These are phyloP conservation scores for Pasiphila rectangulata DNA, from an alignment of 2,888 invertebrate genomes.

Conservation along the genomic window DNA sequence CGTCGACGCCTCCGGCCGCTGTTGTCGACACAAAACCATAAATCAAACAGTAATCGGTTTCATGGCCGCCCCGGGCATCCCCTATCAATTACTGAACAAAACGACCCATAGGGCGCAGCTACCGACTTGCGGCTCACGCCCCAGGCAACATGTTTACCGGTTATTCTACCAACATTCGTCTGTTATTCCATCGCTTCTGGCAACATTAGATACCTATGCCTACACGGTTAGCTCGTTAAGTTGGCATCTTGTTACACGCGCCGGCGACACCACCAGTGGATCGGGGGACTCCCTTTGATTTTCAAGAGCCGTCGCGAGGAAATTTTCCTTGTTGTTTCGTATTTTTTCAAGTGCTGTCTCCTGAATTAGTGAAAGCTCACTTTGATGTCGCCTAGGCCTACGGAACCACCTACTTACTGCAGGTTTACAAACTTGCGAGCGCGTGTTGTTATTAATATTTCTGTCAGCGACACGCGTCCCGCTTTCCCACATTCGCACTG, in stretches of 20 bases:
- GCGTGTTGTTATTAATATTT: conserved; percentile 60
- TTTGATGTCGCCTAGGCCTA: conserved; percentile 37
- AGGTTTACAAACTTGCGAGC: conserved; percentile 7
- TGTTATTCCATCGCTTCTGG: conserved; percentile 42
- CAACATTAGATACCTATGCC: conserved; percentile 53
- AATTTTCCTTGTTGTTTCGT: conserved; percentile 53
- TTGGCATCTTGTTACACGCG: conserved; percentile 61
- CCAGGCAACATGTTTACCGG: conserved; percentile 30
- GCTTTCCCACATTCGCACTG: conserved; percentile 57
- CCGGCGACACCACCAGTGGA: conserved; percentile 45
- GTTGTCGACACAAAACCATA: conserved; percentile 43
- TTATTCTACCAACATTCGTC: conserved; percentile 28
- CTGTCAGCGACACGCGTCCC: conserved; percentile 68
- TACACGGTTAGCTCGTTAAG: conserved; percentile 61
- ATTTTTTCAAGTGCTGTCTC: conserved; percentile 57
- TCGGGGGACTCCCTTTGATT: conserved; percentile 62
- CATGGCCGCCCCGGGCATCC: conserved; percentile 40
- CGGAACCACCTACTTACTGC: conserved; percentile 3
- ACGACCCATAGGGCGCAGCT: conserved; percentile 32
- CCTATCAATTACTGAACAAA: conserved; percentile 40
- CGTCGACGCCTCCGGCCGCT: conserved; percentile 36
- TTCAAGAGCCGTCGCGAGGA: conserved; percentile 44
- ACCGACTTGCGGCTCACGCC: conserved; percentile 31
- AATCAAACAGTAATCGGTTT: conserved; percentile 42
- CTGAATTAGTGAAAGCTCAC: conserved; percentile 57